Evolutionary conservation across 2,113 vertebrate genomes (phyloP).

Genomic region (Myotis davidii): DNA sequence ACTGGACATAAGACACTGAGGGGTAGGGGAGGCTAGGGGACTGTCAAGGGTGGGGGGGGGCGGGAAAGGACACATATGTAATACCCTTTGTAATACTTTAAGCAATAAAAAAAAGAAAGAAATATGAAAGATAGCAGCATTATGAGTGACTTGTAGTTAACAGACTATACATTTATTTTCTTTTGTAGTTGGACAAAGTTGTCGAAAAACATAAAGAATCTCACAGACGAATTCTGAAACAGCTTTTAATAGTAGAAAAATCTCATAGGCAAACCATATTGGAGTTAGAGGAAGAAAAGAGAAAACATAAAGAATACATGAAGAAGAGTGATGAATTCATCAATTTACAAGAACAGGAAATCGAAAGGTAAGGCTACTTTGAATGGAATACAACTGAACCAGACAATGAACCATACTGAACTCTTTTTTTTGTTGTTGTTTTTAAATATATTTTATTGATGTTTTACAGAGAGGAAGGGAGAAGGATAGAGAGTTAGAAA

Average conservation of each 20-base stretch:
- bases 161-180: constrained; percentile 64
- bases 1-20: too few species aligned
- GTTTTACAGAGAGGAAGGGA: too few species aligned
- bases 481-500: too few species aligned
- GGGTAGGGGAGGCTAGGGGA: too few species aligned
- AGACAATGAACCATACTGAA: neutral
- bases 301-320: constrained; percentile 88
- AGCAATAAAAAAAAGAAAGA: too few species aligned
- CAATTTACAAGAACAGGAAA: constrained; percentile 90
- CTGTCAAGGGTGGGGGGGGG: too few species aligned
- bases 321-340: constrained; percentile 90
- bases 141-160: constrained; percentile 46
- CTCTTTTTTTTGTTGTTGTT: neutral
- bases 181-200: constrained; percentile 89
- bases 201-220: constrained; percentile 88
- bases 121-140: neutral
- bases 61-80: too few species aligned
- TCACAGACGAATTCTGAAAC: constrained; percentile 87
- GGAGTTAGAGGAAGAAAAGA: constrained; percentile 90
- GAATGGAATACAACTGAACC: too few species aligned
- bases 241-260: constrained; percentile 89
- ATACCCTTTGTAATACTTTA: too few species aligned
- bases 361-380: constrained; percentile 90
- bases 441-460: too few species aligned
- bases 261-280: constrained; percentile 87